Base-by-base conservation (phyloP, 2,888 invertebrate genomes). In the Diaperis boleti region DNA sequence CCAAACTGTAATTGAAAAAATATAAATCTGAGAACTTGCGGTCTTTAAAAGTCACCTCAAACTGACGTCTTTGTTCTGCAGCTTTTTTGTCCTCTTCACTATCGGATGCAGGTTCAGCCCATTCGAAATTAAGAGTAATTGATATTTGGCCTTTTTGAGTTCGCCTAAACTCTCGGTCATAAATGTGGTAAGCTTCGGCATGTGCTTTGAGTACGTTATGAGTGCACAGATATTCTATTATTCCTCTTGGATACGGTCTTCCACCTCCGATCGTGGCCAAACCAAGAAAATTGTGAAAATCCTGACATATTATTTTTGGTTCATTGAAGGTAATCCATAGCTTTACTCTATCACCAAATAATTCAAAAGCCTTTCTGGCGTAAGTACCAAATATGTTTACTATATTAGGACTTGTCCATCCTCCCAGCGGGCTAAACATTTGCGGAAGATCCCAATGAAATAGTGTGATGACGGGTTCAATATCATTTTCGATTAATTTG, bases 161-260 rank as follows among this genome's bases (percentile, higher is more conserved):
- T 0, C 82, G 68, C 59, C 85, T 83, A 78, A 86, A 90, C n/a
- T 84, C 83, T 3, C 84, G 79, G 45, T 89, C 83, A 74, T 90
- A 91, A 18, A 89, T 75, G 59, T 86, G 84, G 78, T 88, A 92
- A 0, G 86, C 85, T 71, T 83, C 85, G 2, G 88, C 89, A 72
- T 92, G 92, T 0, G 91, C 86, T 69, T 87, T 83, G n/a, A 92
- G 79, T 42, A 88, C 77, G 49, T 85, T 87, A 71, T 89, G 87
- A 52, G 86, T 86, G 71, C 88, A 89, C 29, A 86, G 74, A 76
- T 92, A 91, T 67, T 85, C 85, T 7, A 85, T 86, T n/a, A 85
- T 83, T 3, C 87, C 87, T 50, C 84, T 82, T 57, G 83, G 83
- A 61, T 83, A n/a, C n/a, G 14, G 11, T 4, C 7, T 11, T n/a